Percentiles rank a stretch among this genome's conserved stretches.
phyloP scores from a whole-genome alignment of 1,140 invertebrate genomes.

The Augochlora pura region DNA sequence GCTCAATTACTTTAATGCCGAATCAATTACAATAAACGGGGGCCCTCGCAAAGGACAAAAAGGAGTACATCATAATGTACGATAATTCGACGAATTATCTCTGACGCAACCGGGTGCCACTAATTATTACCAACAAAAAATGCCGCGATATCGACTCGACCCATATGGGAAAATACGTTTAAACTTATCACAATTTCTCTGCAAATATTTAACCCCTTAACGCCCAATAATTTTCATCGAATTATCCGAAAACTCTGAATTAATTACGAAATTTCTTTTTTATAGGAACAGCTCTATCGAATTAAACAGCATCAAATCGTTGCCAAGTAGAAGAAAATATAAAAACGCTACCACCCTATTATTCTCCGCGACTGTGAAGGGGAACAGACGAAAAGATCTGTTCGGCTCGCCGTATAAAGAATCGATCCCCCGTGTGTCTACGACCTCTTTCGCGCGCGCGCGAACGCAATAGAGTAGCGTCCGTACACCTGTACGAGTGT shows the following conservation, averaged over 20 bases:
- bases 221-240: no score
- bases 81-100: background rate
- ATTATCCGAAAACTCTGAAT: no score
- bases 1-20: background rate
- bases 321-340: no score
- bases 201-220: background rate
- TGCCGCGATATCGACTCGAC: no score
- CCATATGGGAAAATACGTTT: no score
- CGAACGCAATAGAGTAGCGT: background rate
- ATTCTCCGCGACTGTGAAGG: conserved; percentile 10
- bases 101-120: background rate
- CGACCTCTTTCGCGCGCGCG: conserved; percentile 20
- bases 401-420: conserved; percentile 28
- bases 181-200: no score
- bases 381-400: conserved; percentile 34
- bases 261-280: no score
- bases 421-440: conserved; percentile 55
- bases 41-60: background rate
- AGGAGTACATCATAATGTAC: background rate
- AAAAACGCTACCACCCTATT: conserved; percentile 16
- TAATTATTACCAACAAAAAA: no score
- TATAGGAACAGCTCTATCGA: no score
- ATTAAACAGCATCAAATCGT: no score
- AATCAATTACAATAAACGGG: background rate
- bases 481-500: conserved; percentile 38